A percentile compares a stretch with the other conserved stretches of the same genome.
Conservation (phyloP, 2,797 vertebrate genomes). For the Balearica regulorum region DNA sequence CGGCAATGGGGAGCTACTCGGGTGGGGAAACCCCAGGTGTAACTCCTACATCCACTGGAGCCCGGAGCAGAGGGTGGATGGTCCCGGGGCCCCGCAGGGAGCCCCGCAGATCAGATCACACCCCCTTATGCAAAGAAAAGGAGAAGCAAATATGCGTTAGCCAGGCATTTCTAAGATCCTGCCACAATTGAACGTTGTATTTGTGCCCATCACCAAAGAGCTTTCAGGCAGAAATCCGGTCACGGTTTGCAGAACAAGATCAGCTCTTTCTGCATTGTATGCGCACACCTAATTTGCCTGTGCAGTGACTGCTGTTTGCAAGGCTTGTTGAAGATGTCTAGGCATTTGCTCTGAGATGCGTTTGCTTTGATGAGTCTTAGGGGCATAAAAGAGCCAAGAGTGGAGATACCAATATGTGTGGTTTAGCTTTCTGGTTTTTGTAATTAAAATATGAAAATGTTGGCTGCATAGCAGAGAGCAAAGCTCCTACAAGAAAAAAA, state of each 20-base stretch:
- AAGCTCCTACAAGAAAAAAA: not conserved
- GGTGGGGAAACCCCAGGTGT: not conserved
- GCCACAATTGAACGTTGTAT: not conserved
- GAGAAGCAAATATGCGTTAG: not conserved
- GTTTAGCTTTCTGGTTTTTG: not conserved
- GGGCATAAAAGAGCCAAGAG: not conserved
- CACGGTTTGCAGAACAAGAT: not conserved
- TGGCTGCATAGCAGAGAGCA: not conserved
- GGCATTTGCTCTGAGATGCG: not conserved
- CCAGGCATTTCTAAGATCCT: not conserved
- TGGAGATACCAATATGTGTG: not conserved
- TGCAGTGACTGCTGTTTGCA: not conserved
- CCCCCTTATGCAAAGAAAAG: not conserved
- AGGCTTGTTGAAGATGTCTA: not conserved
- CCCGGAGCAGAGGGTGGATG: not conserved
- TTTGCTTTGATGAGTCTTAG: not conserved
- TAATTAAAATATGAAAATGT: not conserved
- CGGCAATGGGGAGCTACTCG: not conserved
- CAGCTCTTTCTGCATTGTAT: not conserved
- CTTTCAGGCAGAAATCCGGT: not conserved
- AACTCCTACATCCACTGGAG: not conserved
- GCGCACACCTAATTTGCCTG: not conserved
- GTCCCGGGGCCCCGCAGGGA: accelerated
- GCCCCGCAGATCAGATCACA: not conserved
- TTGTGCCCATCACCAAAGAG: not conserved